phyloP scores from a whole-genome alignment of 1,140 invertebrate genomes.

The Papilio machaon region DNA sequence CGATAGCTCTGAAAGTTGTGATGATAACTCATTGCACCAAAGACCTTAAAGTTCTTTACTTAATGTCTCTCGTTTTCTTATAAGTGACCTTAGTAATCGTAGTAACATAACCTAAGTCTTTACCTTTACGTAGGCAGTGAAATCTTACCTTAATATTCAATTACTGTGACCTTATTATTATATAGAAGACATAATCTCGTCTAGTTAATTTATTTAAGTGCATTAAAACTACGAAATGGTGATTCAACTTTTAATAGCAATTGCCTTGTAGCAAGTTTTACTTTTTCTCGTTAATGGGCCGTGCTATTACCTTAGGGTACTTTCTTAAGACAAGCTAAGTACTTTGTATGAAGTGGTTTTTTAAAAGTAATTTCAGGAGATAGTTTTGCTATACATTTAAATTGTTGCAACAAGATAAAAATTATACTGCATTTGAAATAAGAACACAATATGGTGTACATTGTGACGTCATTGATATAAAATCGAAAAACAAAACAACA shows the following conservation, averaged over 20 bases:
- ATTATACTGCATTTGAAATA: too few relatives aligned
- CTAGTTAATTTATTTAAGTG: conserved; percentile 12
- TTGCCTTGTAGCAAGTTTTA: neutral
- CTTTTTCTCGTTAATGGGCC: conserved; percentile 15
- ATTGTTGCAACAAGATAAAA: too few relatives aligned
- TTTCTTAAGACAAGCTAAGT: conserved; percentile 10
- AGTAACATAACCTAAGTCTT: too few relatives aligned
- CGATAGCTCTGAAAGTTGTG: too few relatives aligned
- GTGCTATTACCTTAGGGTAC: conserved; percentile 16
- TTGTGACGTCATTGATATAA: too few relatives aligned
- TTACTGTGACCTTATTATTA: neutral
- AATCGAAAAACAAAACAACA: too few relatives aligned
- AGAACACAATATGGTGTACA: too few relatives aligned
- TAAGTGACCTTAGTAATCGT: too few relatives aligned
- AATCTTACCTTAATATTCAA: neutral
- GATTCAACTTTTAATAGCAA: conserved; percentile 22
- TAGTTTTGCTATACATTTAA: neutral
- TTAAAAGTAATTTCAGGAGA: neutral
- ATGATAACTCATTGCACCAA: too few relatives aligned
- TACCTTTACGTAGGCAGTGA: too few relatives aligned
- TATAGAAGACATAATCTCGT: neutral
- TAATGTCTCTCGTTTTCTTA: too few relatives aligned
- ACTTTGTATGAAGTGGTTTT: neutral
- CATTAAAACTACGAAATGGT: conserved; percentile 19
- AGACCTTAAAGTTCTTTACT: too few relatives aligned